A percentile compares a stretch with the other conserved stretches of the same genome.
These are phyloP conservation scores for Mormyrus iriodes DNA, from an alignment of 2,113 vertebrate genomes.

Conservation along the genomic window DNA sequence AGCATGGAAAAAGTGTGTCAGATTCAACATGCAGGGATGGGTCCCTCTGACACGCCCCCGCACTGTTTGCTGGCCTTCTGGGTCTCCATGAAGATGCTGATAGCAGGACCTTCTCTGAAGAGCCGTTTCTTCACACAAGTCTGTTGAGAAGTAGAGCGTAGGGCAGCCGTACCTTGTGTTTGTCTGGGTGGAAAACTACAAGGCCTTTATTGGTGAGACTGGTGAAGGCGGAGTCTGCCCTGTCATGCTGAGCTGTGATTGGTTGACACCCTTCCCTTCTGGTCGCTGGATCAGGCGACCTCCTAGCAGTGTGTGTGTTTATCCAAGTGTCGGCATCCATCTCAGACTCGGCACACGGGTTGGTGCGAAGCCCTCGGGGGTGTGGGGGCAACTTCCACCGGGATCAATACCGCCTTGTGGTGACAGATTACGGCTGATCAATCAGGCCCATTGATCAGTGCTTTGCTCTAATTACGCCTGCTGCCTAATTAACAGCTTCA, in stretches of 20 bases:
- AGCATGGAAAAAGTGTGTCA: background rate
- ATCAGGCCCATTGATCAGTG: conserved; percentile 23
- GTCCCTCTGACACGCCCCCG: background rate
- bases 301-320: conserved; percentile 9
- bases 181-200: background rate
- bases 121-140: background rate
- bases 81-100: background rate
- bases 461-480: conserved; percentile 24
- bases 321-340: background rate
- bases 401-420: conserved; percentile 18
- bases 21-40: background rate
- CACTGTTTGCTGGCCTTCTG: background rate
- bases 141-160: background rate
- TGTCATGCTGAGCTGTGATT: background rate
- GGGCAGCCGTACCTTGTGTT: background rate
- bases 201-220: background rate
- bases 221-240: background rate
- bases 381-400: background rate
- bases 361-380: background rate
- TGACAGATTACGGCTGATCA: conserved; percentile 32
- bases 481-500: conserved; percentile 24
- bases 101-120: background rate
- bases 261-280: background rate
- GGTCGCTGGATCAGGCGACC: background rate
- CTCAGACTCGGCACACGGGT: no score